phyloP scores from a whole-genome alignment of 2,888 invertebrate species.

The Agonopterix subpropinquella region DNA sequence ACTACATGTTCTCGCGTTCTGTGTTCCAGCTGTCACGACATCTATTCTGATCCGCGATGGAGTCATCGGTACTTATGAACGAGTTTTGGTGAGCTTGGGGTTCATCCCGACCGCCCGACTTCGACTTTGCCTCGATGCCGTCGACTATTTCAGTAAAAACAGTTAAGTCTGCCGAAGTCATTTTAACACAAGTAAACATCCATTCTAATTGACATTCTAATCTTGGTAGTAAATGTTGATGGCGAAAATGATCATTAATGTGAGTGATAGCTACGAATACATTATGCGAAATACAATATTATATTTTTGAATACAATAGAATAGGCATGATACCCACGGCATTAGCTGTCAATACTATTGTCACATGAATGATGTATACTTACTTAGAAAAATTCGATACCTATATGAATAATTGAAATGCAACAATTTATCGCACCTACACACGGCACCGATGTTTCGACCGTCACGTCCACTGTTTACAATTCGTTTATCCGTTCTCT shows the following conservation, averaged over 20 bases:
- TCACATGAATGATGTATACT: neutral
- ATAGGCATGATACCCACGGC: constrained; percentile 1
- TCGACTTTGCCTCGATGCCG: constrained; percentile 79
- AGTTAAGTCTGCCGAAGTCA: constrained; percentile 55
- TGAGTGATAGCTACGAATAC: constrained; percentile 19
- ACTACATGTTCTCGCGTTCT: neutral
- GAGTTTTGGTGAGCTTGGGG: constrained; percentile 75
- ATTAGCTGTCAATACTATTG: neutral
- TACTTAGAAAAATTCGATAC: neutral
- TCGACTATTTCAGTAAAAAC: constrained; percentile 81
- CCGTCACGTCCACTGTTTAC: constrained; percentile 4
- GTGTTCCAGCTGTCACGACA: constrained; percentile 54
- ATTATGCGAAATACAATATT: neutral
- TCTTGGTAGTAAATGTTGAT: constrained; percentile 1
- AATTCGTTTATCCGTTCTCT: neutral
- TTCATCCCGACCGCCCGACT: constrained; percentile 78
- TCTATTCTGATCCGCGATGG: constrained; percentile 77
- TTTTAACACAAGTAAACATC: too few species aligned
- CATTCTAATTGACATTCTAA: neutral
- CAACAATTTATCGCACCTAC: constrained; percentile 2
- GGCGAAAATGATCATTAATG: constrained; percentile 12
- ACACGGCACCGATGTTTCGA: neutral
- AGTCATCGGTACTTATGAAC: constrained; percentile 75
- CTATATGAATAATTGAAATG: neutral
- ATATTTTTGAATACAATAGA: constrained; percentile 15